A percentile compares a stretch with the other conserved stretches of the same genome.
These are phyloP conservation scores for Tillus elongatus DNA, from an alignment of 2,888 invertebrate species.

Conservation along the genomic window DNA sequence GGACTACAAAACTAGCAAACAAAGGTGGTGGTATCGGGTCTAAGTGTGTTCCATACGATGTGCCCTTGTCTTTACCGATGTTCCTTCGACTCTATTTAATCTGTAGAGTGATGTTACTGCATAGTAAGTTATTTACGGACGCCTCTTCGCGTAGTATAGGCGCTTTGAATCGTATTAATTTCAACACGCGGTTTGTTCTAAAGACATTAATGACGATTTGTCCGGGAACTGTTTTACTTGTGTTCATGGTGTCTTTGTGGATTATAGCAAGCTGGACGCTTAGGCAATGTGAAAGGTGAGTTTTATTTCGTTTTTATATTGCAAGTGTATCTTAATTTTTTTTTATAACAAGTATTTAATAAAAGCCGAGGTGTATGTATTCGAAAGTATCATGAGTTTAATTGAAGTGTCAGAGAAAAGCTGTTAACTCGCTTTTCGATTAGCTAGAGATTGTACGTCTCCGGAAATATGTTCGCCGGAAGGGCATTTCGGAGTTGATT, in stretches of 20 bases:
- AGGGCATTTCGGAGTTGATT: no score
- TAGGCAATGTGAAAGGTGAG: constrained; percentile 95
- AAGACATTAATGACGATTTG: constrained; percentile 99
- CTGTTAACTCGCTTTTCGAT: no score
- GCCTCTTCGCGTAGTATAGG: constrained; percentile 97
- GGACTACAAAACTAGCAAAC: constrained; percentile 93
- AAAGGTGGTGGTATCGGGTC: constrained; percentile 55
- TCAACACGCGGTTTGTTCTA: constrained; percentile 86
- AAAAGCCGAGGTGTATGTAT: no score
- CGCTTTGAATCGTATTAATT: constrained; percentile 96
- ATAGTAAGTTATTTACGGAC: constrained; percentile 99
- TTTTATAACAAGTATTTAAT: no score
- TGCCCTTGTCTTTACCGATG: constrained; percentile 97
- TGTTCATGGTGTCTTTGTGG: constrained; percentile 99
- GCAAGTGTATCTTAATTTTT: no score
- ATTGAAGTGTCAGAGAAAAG: no score
- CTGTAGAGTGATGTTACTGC: constrained; percentile 98
- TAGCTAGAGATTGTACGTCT: no score
- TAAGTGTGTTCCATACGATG: constrained; percentile 83
- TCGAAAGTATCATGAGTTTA: no score
- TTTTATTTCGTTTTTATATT: no score
- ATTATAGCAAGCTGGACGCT: constrained; percentile 99
- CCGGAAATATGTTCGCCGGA: no score
- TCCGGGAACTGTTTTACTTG: constrained; percentile 92
- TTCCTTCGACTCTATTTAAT: constrained; percentile 98